Conservation (phyloP, 1,140 invertebrate species). For the Uloborus diversus region DNA sequence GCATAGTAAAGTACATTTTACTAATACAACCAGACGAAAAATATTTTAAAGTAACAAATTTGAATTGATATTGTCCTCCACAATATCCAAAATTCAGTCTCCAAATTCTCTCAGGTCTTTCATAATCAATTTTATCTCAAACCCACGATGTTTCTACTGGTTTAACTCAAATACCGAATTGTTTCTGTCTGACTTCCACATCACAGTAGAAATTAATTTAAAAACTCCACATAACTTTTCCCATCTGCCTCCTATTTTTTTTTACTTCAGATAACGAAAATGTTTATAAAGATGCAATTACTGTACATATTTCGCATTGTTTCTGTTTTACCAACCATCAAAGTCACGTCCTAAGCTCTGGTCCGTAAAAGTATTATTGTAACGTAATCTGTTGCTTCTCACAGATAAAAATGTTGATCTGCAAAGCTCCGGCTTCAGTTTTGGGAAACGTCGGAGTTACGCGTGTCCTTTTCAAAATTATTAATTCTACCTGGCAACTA, state of each 20-base stretch:
- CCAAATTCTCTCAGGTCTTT: too few relatives aligned
- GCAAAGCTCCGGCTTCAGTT: constrained; percentile 13
- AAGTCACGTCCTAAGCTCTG: neutral
- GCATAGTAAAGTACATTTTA: too few relatives aligned
- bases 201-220: neutral
- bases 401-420: constrained; percentile 6
- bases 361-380: neutral
- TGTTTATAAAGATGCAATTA: neutral
- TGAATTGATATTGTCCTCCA: too few relatives aligned
- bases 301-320: neutral
- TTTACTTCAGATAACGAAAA: neutral
- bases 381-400: constrained; percentile 33
- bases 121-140: too few relatives aligned
- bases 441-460: neutral
- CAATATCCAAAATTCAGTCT: too few relatives aligned
- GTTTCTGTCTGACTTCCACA: too few relatives aligned
- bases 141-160: too few relatives aligned
- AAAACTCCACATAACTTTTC: neutral
- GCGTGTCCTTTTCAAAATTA: constrained; percentile 42
- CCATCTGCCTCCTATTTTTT: neutral
- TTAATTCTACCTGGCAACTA: constrained; percentile 45
- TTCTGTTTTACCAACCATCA: constrained; percentile 8
- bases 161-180: too few relatives aligned
- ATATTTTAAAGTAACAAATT: too few relatives aligned
- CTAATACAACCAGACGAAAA: too few relatives aligned